These are phyloP conservation scores for Melolontha melolontha DNA, from an alignment of 2,888 invertebrate genomes.

Conservation along the genomic window DNA sequence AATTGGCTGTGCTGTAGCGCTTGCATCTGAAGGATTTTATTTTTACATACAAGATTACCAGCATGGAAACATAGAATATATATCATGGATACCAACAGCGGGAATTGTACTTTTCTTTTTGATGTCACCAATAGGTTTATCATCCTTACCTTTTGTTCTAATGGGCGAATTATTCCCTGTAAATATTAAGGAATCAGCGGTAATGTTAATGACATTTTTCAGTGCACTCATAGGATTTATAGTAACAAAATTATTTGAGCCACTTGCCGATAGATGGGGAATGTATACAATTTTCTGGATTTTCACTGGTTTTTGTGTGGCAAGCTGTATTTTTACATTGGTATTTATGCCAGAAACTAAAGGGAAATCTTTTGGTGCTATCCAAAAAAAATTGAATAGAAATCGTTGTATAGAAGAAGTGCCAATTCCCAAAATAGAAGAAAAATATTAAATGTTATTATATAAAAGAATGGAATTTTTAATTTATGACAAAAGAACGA, in stretches of 20 bases:
- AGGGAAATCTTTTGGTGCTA: slow-evolving; percentile 72
- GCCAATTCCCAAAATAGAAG: no score
- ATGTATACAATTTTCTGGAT: slow-evolving; percentile 72
- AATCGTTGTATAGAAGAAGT: background rate
- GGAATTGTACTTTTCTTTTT: slow-evolving; percentile 71
- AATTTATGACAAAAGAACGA: no score
- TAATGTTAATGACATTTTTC: slow-evolving; percentile 70
- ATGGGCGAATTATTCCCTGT: slow-evolving; percentile 64
- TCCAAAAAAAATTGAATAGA: slow-evolving; percentile 69
- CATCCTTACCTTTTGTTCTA: slow-evolving; percentile 70
- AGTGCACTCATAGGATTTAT: slow-evolving; percentile 70
- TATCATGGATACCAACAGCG: slow-evolving; percentile 69
- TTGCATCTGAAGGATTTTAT: slow-evolving; percentile 68
- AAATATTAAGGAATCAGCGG: slow-evolving; percentile 73
- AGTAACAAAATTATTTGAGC: slow-evolving; percentile 72
- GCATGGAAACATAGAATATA: slow-evolving; percentile 60
- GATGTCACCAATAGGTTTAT: slow-evolving; percentile 72
- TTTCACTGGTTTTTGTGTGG: slow-evolving; percentile 69
- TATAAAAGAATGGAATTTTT: no score
- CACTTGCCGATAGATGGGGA: slow-evolving; percentile 69
- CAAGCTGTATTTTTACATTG: slow-evolving; percentile 71
- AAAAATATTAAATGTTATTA: no score
- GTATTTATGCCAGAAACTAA: slow-evolving; percentile 74
- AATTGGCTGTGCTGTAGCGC: slow-evolving; percentile 68
- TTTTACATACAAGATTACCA: slow-evolving; percentile 69